Conservation (phyloP, 2,113 vertebrate genomes). For the Genyomyrus donnyi region DNA sequence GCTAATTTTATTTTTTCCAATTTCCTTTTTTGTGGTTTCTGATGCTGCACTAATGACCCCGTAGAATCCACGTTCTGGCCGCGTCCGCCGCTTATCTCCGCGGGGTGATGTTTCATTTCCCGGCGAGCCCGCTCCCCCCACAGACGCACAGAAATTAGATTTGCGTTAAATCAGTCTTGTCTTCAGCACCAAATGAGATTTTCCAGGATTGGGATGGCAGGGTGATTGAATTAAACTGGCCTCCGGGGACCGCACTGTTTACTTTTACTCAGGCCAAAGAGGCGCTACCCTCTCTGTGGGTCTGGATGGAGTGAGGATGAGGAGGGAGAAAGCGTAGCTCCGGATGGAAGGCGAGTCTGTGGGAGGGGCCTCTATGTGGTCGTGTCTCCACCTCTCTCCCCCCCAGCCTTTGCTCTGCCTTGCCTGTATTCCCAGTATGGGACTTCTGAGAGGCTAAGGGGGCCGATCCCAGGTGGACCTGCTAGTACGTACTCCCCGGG, state of each 20-base stretch:
- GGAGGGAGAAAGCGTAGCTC: background rate
- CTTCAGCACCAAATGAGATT: slow-evolving; percentile 57
- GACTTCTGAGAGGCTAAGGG: background rate
- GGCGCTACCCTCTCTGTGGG: background rate
- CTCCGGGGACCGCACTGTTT: slow-evolving; percentile 26
- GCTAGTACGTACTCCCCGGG: background rate
- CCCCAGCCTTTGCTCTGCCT: background rate
- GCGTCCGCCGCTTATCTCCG: slow-evolving; percentile 50
- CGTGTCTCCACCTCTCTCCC: background rate
- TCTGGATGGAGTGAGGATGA: background rate
- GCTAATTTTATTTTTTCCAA: background rate
- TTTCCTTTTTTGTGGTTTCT: background rate
- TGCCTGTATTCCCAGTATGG: background rate
- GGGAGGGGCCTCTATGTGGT: background rate
- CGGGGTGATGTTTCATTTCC: slow-evolving; percentile 52
- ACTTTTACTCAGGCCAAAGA: slow-evolving; percentile 15
- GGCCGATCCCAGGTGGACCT: background rate
- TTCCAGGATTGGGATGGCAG: slow-evolving; percentile 51
- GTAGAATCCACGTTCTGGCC: slow-evolving; percentile 8
- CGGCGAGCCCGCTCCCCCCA: slow-evolving; percentile 29
- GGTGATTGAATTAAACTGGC: slow-evolving; percentile 54
- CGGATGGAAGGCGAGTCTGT: background rate
- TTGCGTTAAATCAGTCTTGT: slow-evolving; percentile 51
- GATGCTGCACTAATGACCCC: background rate
- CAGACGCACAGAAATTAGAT: slow-evolving; percentile 56